phyloP scores from a whole-genome alignment of 2,888 invertebrate species.

The Drosophila seclusa region DNA sequence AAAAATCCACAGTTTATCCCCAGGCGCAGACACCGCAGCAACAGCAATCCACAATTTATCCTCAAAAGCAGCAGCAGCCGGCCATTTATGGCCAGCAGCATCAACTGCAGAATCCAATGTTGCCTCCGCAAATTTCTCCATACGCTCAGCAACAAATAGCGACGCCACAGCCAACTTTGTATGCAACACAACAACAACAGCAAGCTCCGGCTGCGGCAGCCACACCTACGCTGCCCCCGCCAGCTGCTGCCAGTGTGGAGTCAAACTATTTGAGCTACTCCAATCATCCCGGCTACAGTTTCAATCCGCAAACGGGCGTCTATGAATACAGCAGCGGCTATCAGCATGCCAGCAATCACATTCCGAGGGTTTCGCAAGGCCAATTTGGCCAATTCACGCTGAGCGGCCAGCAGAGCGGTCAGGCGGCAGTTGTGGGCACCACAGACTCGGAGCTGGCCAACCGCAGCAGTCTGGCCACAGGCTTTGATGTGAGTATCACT shows the following conservation, averaged over 20 bases:
- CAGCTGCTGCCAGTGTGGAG: conserved; percentile 1
- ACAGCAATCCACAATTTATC: background rate
- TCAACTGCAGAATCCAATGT: conserved; percentile 10
- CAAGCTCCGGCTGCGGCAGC: conserved; percentile 2
- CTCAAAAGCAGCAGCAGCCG: conserved; percentile 10
- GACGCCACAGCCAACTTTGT: conserved; percentile 41
- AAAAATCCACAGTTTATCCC: conserved; percentile 8
- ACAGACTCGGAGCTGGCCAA: conserved; percentile 81
- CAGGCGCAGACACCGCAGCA: conserved; percentile 13
- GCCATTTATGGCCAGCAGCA: conserved; percentile 23
- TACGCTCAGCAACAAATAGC: conserved; percentile 5
- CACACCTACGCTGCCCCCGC: conserved; percentile 5
- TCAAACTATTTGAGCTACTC: conserved; percentile 58
- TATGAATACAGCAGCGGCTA: conserved; percentile 89
- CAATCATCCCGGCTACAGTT: conserved; percentile 88
- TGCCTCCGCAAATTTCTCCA: conserved; percentile 11
- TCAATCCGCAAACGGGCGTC: conserved; percentile 86
- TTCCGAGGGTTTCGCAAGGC: conserved; percentile 58
- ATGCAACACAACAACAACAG: conserved; percentile 32
- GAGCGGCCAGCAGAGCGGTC: conserved; percentile 53
- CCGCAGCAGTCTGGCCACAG: conserved; percentile 79
- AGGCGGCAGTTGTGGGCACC: conserved; percentile 71
- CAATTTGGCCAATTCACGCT: conserved; percentile 78
- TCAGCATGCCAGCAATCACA: conserved; percentile 80
- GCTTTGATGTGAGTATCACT: conserved; percentile 79